Conservation (phyloP, 2,113 vertebrate genomes). For the Coptodon bakossiorum region DNA sequence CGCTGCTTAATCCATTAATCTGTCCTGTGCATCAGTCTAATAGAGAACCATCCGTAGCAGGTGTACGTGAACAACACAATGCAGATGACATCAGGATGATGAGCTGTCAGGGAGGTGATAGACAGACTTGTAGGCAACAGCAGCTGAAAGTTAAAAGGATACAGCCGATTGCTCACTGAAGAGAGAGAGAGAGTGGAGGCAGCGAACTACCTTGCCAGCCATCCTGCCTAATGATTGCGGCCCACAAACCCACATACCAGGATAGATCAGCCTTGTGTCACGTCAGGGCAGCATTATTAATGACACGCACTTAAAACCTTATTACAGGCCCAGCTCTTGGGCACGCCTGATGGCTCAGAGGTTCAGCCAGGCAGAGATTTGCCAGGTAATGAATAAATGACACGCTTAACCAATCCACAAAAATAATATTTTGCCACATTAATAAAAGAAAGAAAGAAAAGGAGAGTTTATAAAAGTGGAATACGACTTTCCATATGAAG, state of each 20-base stretch:
- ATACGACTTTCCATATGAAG: background rate
- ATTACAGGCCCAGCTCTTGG: conserved; percentile 33
- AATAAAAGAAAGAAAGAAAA: background rate
- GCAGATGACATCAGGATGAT: conserved; percentile 22
- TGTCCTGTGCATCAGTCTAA: conserved; percentile 16
- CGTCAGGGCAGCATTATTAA: conserved; percentile 48
- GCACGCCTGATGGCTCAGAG: background rate
- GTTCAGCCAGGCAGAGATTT: conserved; percentile 7
- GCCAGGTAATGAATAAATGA: conserved; percentile 61
- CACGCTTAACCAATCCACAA: conserved; percentile 28
- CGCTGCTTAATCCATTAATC: conserved; percentile 25
- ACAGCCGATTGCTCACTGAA: background rate
- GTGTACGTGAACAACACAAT: conserved; percentile 13
- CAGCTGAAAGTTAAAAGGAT: conserved; percentile 14
- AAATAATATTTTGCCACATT: conserved; percentile 45
- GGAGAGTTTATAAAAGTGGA: conserved; percentile 18
- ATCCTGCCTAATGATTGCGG: conserved; percentile 19
- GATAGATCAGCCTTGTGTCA: conserved; percentile 20
- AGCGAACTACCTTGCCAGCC: background rate
- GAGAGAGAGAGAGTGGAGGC: background rate
- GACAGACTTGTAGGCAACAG: conserved; percentile 17
- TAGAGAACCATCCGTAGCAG: background rate
- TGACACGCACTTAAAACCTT: conserved; percentile 55
- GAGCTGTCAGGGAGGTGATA: conserved; percentile 44
- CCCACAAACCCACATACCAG: conserved; percentile 47